phyloP scores from a whole-genome alignment of 2,797 vertebrate species.

The Numenius phaeopus region DNA sequence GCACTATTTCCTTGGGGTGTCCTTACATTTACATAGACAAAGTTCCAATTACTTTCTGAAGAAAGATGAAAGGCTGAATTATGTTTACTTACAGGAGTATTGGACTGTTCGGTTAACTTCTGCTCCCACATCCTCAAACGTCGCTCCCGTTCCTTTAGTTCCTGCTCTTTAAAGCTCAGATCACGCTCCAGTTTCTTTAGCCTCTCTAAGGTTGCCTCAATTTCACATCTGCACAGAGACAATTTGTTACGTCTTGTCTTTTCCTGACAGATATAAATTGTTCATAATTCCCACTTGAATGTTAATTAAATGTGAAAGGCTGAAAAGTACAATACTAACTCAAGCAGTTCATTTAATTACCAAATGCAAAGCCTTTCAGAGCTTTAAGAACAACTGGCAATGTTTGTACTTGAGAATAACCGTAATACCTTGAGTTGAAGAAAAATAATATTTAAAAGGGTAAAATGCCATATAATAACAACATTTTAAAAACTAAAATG shows the following conservation, averaged over 20 bases:
- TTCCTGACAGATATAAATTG: slow-evolving; percentile 52
- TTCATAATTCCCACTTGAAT: slow-evolving; percentile 56
- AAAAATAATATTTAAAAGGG: slow-evolving; percentile 5
- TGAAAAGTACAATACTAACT: slow-evolving; percentile 62
- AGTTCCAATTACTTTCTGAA: slow-evolving; percentile 12
- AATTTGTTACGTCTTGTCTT: slow-evolving; percentile 66
- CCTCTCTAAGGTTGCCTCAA: slow-evolving; percentile 96
- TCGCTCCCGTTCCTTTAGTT: slow-evolving; percentile 93
- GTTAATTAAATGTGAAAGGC: slow-evolving; percentile 67
- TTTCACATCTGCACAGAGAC: slow-evolving; percentile 89
- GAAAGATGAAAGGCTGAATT: not conserved
- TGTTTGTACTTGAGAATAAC: slow-evolving; percentile 28
- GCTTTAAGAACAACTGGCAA: slow-evolving; percentile 38
- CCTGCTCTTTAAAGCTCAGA: slow-evolving; percentile 97
- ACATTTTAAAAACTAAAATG: not conserved
- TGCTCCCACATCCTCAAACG: slow-evolving; percentile 97
- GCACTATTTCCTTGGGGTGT: not conserved
- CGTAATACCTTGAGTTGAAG: not conserved
- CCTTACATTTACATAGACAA: slow-evolving; percentile 5
- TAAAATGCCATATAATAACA: not conserved
- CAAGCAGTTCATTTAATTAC: slow-evolving; percentile 70
- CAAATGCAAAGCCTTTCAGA: slow-evolving; percentile 33
- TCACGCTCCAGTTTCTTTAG: slow-evolving; percentile 98
- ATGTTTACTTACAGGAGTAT: slow-evolving; percentile 90
- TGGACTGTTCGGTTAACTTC: slow-evolving; percentile 95